Percentiles rank a stretch among this genome's conserved stretches.
phyloP scores from a whole-genome alignment of 2,113 vertebrate species.

The Semnornis frantzii region DNA sequence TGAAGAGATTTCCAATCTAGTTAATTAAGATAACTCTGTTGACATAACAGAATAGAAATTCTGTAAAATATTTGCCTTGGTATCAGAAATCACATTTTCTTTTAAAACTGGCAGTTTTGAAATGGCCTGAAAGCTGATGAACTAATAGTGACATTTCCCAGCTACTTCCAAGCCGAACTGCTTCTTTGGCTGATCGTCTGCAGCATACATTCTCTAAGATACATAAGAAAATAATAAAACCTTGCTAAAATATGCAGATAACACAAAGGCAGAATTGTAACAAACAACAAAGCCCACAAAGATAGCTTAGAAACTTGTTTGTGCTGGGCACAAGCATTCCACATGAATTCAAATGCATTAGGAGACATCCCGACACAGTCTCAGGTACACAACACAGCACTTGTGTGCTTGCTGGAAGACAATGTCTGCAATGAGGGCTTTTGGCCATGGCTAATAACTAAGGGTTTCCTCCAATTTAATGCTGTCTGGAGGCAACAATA shows the following conservation, averaged over 20 bases:
- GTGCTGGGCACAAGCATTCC: not conserved
- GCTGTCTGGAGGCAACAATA: not conserved
- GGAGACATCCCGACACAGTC: not conserved
- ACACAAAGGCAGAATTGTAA: not conserved
- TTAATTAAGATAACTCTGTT: conserved; percentile 55
- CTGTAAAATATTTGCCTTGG: conserved; percentile 1
- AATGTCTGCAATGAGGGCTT: not conserved
- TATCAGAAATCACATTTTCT: conserved; percentile 31
- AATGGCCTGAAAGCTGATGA: not conserved
- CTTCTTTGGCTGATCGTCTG: not conserved
- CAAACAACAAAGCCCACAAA: conserved; percentile 9
- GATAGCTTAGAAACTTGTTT: not conserved
- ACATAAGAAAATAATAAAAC: conserved; percentile 8
- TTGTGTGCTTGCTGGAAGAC: not conserved
- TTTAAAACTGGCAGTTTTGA: not conserved
- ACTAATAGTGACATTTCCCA: not conserved
- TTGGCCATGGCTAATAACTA: not conserved
- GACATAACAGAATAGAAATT: conserved; percentile 39
- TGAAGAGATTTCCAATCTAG: conserved; percentile 42
- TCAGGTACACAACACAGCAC: not conserved
- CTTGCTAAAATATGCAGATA: conserved; percentile 27
- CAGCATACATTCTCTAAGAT: not conserved
- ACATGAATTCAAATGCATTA: not conserved
- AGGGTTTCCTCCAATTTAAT: not conserved
- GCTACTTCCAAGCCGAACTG: not conserved